Evolutionary conservation across 37 sponge, comb jelly and placozoan genomes (phyloP), one percentile per base, ranked within the genome.

Genomic region (Spongilla lacustris): DNA sequence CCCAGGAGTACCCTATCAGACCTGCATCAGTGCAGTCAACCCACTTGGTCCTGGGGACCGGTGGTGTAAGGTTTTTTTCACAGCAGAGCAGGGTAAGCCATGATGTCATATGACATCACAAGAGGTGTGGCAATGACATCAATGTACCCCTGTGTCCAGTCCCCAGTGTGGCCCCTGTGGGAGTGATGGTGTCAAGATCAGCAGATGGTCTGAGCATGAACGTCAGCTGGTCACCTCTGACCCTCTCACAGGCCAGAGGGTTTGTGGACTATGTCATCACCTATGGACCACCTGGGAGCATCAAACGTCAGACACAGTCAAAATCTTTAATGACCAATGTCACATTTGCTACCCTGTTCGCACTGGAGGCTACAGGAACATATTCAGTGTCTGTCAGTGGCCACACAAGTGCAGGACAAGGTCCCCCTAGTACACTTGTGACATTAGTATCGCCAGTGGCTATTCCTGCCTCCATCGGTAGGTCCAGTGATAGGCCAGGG

Each of bases 241-340:
- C 71, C 38, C 58, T 87, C 10, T 80, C 80, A 14, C 81, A 87
- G 81, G 80, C 81, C 50, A 70, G 66, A 36, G 79, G 87, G 13
- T 74, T 87, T 31, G 32, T 78, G n/a, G 19, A 35, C 67, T 87
- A 87, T 27, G 21, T 66, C 36, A 73, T 80, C 41, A 49, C 81
- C 22, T 79, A 48, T 34, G 46, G 46, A 46, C 2, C 28, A 4
- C 79, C 36, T 8, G 46, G 4, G 4, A 8, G 46, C 46, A 4
- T 46, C 46, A 46, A 46, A 46, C 46, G 46, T 46, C 46, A 46
- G 8, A 46, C 46, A 4, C 8, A 10, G 46, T 46, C 46, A 46
- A 46, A 10, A 8, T 8, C 46, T 10, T 8, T 4, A 10, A 46
- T 8, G 8, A 8, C 8, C 46, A 46, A 46, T 46, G 46, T 4